Evolutionary conservation across 1,140 invertebrate genomes (phyloP), one percentile per base, ranked within the genome.

Genomic region (Macrotrachela quadricornifera): DNA sequence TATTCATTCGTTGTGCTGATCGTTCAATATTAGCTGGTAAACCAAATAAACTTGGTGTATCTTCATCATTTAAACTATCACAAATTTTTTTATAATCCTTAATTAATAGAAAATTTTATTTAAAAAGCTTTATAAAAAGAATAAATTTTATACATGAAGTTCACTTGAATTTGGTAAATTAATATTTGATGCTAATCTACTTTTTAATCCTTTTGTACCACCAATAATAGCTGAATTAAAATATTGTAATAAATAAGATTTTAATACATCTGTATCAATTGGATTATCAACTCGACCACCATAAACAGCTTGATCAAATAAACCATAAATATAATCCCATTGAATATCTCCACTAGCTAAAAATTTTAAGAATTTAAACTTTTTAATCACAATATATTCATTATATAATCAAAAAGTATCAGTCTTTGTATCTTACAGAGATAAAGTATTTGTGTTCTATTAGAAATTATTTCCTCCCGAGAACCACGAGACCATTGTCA

Each of bases 221-320:
- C 44, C 77, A 37, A 62, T 64, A 61, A 65, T 75, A 65, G 62
- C 71, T 60, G 44, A 68, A 21, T 60, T 77, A 66, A 86, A 86
- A 60, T 80, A 80, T 41, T 79, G 73, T n/a, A 71, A 62, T 1
- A 88, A 63, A 63, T 87, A 86, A 0, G 79, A 76, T 12, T 73
- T 67, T 18, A 92, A 63, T 2, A 85, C 79, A 45, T 75, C 68
- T 49, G 77, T 64, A 69, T 92, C 87, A 63, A 80, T 79, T 10
- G 71, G 63, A 59, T 85, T 84, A 63, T 88, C 84, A 9, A 92
- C 74, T 44, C 84, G 69, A 1, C 86, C 86, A 1, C 86, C 86
- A 62, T 88, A 92, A 52, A 90, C 79, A 0, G 83, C 80, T 50
- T 79, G 76, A 59, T 82, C 79, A 62, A 80, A 77, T 6, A 92